Evolutionary conservation across 1,140 invertebrate genomes (phyloP).

Genomic region (Ceratosolen solmsi): DNA sequence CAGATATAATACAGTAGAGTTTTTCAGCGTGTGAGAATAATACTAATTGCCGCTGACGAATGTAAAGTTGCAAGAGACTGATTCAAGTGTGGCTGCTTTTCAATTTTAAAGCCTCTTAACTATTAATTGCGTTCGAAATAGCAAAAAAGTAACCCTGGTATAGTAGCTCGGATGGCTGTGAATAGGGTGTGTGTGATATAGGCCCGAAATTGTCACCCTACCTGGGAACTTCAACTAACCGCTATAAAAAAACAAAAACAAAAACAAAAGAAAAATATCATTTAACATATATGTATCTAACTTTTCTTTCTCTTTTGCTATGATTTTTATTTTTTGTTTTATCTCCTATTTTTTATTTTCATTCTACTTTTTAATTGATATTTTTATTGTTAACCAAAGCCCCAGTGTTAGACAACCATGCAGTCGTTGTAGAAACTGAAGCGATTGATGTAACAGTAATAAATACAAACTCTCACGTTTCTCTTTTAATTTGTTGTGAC

Average conservation of each 20-base stretch:
- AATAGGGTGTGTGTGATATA: conserved; percentile 37
- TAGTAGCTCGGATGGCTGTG: conserved; percentile 47
- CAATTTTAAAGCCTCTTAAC: conserved; percentile 34
- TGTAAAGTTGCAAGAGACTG: conserved; percentile 47
- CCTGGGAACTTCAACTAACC: conserved; percentile 42
- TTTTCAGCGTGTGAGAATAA: conserved; percentile 33
- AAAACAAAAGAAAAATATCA: not conserved
- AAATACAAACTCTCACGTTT: conserved; percentile 15
- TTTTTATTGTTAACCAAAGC: conserved; percentile 16
- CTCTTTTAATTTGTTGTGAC: not conserved
- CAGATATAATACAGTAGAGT: conserved; percentile 34
- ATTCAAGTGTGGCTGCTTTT: conserved; percentile 41
- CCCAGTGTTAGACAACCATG: conserved; percentile 18
- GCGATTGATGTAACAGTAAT: not conserved
- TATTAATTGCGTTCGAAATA: conserved; percentile 34
- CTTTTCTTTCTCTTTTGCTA: conserved; percentile 10
- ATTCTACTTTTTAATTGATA: too few species aligned
- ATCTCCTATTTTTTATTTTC: too few species aligned
- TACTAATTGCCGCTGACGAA: conserved; percentile 34
- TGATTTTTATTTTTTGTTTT: too few species aligned
- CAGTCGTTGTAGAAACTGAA: not conserved
- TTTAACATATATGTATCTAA: conserved; percentile 6
- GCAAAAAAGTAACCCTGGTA: conserved; percentile 28
- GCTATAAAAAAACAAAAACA: conserved; percentile 8
- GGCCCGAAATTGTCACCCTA: conserved; percentile 6